A percentile compares a stretch with the other conserved stretches of the same genome.
Conservation (phyloP, 1,140 invertebrate species). For the Lerema accius region DNA sequence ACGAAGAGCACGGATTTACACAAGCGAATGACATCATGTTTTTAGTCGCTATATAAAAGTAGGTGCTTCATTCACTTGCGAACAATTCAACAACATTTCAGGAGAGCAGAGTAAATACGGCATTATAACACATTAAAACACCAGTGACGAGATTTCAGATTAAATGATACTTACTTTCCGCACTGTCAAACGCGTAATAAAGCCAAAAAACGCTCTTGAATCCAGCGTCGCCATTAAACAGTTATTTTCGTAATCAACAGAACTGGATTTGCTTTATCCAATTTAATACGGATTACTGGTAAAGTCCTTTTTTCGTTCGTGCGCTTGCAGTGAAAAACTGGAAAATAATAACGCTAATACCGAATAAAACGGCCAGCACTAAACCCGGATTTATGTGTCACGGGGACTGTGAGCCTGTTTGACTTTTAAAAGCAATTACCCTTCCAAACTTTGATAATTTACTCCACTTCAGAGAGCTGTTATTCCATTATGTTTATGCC, state of each 20-base stretch:
- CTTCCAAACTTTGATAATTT: constrained; percentile 25
- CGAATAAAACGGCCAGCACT: constrained; percentile 22
- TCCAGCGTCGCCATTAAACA: constrained; percentile 24
- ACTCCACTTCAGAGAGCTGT: constrained; percentile 12
- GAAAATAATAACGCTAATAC: constrained; percentile 33
- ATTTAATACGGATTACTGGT: constrained; percentile 36
- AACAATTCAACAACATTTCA: no score
- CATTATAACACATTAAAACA: constrained; percentile 16
- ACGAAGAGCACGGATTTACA: no score
- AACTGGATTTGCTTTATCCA: constrained; percentile 34
- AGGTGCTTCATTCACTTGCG: no score
- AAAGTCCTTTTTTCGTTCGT: constrained; percentile 27
- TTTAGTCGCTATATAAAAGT: no score
- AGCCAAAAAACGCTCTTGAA: constrained; percentile 1
- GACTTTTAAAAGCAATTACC: constrained; percentile 32
- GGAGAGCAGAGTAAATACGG: no score
- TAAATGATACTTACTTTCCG: constrained; percentile 13
- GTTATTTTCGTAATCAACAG: constrained; percentile 38
- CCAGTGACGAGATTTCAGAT: constrained; percentile 9
- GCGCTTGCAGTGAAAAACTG: constrained; percentile 18
- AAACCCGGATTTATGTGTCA: constrained; percentile 26
- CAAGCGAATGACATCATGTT: no score
- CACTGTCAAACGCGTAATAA: constrained; percentile 19
- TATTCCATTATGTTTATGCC: constrained; percentile 17
- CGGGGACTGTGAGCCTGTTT: constrained; percentile 4